A percentile compares a stretch with the other conserved stretches of the same genome.
Conservation (phyloP, 2,888 invertebrate species). For the Ditula angustiorana region DNA sequence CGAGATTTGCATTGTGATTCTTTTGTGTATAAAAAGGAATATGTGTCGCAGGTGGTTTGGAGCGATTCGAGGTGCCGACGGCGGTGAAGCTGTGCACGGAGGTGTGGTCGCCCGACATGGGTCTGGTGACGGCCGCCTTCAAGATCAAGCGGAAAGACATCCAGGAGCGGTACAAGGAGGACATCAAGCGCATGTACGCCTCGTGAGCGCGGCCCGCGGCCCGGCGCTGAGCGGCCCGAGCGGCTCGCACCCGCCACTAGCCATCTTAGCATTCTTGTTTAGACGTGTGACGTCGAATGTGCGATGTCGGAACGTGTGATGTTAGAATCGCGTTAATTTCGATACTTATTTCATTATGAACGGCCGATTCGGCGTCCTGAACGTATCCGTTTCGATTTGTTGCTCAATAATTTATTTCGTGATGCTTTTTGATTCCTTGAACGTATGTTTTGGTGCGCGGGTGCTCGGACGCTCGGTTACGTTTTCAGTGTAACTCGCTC, state of each 20-base stretch:
- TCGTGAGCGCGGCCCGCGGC: constrained; percentile 86
- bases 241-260: not conserved
- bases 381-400: not conserved
- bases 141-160: constrained; percentile 99
- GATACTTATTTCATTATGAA: not conserved
- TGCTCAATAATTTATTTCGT: constrained; percentile 16
- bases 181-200: constrained; percentile 97
- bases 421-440: not conserved
- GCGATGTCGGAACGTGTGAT: not conserved
- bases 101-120: constrained; percentile 99
- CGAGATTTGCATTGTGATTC: too few relatives aligned
- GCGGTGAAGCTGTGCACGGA: constrained; percentile 95
- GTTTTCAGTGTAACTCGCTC: not conserved
- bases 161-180: constrained; percentile 96
- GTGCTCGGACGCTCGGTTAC: not conserved
- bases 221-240: not conserved
- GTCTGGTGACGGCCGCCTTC: constrained; percentile 98
- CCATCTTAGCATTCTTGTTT: too few relatives aligned
- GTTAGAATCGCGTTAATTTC: not conserved
- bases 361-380: not conserved
- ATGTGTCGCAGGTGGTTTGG: constrained; percentile 89
- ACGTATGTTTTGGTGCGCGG: not conserved
- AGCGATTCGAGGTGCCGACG: constrained; percentile 96
- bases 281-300: not conserved
- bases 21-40: not conserved